phyloP scores from a whole-genome alignment of 2,888 invertebrate genomes.

The Dysmachus trigonus region DNA sequence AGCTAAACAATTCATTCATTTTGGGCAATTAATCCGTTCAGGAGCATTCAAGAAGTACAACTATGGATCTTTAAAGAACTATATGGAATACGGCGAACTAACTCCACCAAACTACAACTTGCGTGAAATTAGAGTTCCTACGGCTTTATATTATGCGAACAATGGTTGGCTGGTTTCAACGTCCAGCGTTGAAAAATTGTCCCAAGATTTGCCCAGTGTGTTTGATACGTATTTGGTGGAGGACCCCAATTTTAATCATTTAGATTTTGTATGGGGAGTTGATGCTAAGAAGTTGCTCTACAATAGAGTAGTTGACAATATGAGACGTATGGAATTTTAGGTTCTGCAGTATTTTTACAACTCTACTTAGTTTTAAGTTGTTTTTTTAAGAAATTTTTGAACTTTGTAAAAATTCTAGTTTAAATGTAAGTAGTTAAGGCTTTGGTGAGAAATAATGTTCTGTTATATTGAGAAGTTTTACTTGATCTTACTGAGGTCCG shows the following conservation, averaged over 20 bases:
- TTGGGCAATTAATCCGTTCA: conserved; percentile 62
- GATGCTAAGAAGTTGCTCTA: conserved; percentile 66
- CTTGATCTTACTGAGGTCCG: too few relatives aligned
- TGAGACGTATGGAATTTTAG: conserved; percentile 54
- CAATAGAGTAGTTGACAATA: conserved; percentile 64
- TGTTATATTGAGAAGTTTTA: not conserved
- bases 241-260: conserved; percentile 67
- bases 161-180: conserved; percentile 68
- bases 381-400: not conserved
- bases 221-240: conserved; percentile 62
- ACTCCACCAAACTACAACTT: conserved; percentile 65
- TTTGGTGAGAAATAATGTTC: not conserved
- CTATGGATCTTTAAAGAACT: conserved; percentile 63
- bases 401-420: not conserved
- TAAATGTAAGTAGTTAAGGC: not conserved
- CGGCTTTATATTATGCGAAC: conserved; percentile 65
- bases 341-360: not conserved
- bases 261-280: conserved; percentile 70
- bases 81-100: conserved; percentile 62
- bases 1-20: conserved; percentile 66
- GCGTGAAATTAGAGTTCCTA: conserved; percentile 61
- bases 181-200: conserved; percentile 62
- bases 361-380: not conserved
- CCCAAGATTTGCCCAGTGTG: conserved; percentile 63
- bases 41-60: conserved; percentile 64